phyloP scores from a whole-genome alignment of 2,797 vertebrate species.

The Eulemur rubriventer region DNA sequence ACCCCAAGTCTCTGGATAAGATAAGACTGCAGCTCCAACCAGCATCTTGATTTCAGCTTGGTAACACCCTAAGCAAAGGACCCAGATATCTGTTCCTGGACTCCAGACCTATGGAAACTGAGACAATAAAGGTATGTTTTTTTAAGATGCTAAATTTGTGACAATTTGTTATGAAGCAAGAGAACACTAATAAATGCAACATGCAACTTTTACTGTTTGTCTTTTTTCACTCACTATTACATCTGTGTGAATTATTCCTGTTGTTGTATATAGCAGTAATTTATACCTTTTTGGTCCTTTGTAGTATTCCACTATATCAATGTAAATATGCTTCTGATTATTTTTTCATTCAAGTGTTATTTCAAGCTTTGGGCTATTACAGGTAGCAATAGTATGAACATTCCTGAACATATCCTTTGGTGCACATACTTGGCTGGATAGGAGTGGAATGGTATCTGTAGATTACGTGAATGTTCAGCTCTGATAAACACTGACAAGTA shows the following conservation, averaged over 20 bases:
- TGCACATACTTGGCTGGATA: neutral
- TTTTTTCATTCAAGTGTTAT: neutral
- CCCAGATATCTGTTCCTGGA: neutral
- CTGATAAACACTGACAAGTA: neutral
- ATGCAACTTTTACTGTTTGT: neutral
- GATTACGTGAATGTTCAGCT: neutral
- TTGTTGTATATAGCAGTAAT: neutral
- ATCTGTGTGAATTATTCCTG: neutral
- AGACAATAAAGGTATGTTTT: neutral
- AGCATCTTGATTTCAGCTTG: neutral
- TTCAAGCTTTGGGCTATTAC: neutral
- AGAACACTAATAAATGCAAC: neutral
- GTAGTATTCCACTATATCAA: neutral
- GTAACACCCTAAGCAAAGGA: neutral
- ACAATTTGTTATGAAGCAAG: neutral
- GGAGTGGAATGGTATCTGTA: neutral
- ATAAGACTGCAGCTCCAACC: neutral
- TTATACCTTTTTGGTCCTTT: neutral
- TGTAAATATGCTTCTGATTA: neutral
- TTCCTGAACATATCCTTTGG: accelerated
- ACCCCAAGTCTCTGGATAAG: neutral
- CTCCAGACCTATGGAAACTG: neutral
- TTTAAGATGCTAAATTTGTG: neutral
- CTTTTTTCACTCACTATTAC: neutral
- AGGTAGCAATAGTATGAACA: neutral